Conservation (phyloP, 2,888 invertebrate genomes). For the Andrena bicolor region DNA sequence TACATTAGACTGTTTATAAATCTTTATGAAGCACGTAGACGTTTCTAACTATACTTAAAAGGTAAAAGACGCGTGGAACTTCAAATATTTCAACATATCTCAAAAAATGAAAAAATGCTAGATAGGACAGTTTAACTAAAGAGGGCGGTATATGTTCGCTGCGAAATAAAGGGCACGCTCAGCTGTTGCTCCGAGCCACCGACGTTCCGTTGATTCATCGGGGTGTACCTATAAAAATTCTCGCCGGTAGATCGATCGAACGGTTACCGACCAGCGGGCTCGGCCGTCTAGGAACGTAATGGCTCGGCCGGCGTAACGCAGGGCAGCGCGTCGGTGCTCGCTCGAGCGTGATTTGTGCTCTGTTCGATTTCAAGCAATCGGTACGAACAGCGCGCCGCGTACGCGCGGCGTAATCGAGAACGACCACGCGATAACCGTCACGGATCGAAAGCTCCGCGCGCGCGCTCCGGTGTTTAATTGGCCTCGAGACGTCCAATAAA, state of each 20-base stretch:
- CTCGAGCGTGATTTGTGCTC: slow-evolving; percentile 56
- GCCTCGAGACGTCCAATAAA: slow-evolving; percentile 63
- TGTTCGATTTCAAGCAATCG: slow-evolving; percentile 57
- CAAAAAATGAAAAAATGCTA: no score
- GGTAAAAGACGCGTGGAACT: no score
- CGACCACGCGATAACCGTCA: slow-evolving; percentile 69
- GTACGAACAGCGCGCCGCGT: neutral
- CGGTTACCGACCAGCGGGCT: neutral
- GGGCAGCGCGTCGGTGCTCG: slow-evolving; percentile 22
- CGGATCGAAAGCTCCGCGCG: slow-evolving; percentile 54
- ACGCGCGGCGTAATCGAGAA: slow-evolving; percentile 50
- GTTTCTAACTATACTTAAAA: no score
- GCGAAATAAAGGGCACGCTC: neutral
- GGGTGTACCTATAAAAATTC: no score
- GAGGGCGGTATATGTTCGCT: neutral
- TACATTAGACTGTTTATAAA: no score
- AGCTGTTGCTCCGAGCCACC: slow-evolving; percentile 32
- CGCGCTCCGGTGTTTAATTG: slow-evolving; percentile 65
- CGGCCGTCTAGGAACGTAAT: slow-evolving; percentile 23
- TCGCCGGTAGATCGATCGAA: slow-evolving; percentile 1
- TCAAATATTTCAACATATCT: no score
- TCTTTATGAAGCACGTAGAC: no score
- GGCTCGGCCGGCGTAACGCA: slow-evolving; percentile 28
- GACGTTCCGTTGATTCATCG: slow-evolving; percentile 13
- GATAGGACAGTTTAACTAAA: no score